Conservation (phyloP, 2,888 invertebrate species). For the Agrilus cyanescens region DNA sequence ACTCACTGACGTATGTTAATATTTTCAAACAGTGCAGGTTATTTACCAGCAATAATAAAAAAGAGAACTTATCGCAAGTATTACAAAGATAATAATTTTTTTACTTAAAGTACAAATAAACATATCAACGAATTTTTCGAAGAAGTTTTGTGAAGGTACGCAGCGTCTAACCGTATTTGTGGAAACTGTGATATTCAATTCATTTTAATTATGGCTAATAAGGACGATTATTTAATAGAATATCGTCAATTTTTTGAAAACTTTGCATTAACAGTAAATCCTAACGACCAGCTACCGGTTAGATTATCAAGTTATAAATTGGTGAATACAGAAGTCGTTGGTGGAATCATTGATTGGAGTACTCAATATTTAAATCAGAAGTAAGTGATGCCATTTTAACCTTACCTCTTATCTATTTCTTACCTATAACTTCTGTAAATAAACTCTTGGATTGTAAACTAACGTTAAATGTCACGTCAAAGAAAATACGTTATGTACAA, state of each 20-base stretch:
- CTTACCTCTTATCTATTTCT: too few species aligned
- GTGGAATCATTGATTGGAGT: constrained; percentile 65
- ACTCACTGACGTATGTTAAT: constrained; percentile 12
- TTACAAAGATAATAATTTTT: constrained; percentile 13
- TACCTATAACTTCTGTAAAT: too few species aligned
- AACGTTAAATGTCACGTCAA: too few species aligned
- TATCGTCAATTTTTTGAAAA: constrained; percentile 62
- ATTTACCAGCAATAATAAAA: constrained; percentile 9
- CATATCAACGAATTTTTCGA: constrained; percentile 24
- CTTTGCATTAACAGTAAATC: constrained; percentile 56
- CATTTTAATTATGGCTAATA: constrained; percentile 34
- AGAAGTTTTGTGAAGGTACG: constrained; percentile 1
- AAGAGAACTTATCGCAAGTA: constrained; percentile 9
- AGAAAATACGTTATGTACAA: too few species aligned
- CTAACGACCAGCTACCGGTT: constrained; percentile 62
- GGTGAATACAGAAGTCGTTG: constrained; percentile 55
- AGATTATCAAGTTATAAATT: constrained; percentile 58
- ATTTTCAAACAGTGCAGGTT: constrained; percentile 11
- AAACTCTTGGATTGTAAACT: too few species aligned
- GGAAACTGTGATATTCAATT: constrained; percentile 9
- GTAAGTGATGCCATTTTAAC: constrained; percentile 41
- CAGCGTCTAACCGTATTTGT: constrained; percentile 6
- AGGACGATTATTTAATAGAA: constrained; percentile 56
- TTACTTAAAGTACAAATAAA: constrained; percentile 24
- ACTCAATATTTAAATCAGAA: constrained; percentile 65